Evolutionary conservation across 92 coral and sea anemone genomes (phyloP).

Genomic region (Palythoa caribaeorum): DNA sequence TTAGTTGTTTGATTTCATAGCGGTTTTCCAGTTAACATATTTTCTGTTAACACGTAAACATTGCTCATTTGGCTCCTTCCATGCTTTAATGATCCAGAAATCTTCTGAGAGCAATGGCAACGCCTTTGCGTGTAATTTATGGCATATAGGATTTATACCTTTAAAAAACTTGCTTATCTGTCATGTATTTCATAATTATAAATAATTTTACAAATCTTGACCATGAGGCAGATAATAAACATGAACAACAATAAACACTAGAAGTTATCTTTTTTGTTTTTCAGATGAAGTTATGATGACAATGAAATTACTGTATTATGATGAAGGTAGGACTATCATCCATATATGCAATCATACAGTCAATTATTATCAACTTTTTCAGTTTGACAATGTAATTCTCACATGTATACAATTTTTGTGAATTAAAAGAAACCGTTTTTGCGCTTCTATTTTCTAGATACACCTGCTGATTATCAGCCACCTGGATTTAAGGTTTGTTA

Average conservation of each 20-base stretch:
- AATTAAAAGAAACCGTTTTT: background rate
- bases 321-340: slow-evolving; percentile 74
- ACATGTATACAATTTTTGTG: too few relatives aligned
- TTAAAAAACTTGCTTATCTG: too few relatives aligned
- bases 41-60: background rate
- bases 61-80: background rate
- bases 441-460: slow-evolving; percentile 60
- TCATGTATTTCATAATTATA: too few relatives aligned
- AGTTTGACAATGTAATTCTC: background rate
- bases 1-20: background rate
- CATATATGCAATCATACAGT: background rate
- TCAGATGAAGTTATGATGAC: slow-evolving; percentile 99
- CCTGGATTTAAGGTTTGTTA: slow-evolving; percentile 92
- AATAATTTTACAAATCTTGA: background rate
- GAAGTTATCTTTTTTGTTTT: background rate
- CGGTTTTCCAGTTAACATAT: background rate
- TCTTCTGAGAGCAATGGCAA: background rate
- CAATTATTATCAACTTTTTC: background rate
- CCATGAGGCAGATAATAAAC: background rate
- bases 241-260: background rate
- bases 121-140: too few relatives aligned
- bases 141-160: too few relatives aligned
- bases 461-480: slow-evolving; percentile 94
- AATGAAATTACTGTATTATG: slow-evolving; percentile 92
- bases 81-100: background rate